phyloP scores from a whole-genome alignment of 2,797 vertebrate genomes.

The Dendrocincla fuliginosa region DNA sequence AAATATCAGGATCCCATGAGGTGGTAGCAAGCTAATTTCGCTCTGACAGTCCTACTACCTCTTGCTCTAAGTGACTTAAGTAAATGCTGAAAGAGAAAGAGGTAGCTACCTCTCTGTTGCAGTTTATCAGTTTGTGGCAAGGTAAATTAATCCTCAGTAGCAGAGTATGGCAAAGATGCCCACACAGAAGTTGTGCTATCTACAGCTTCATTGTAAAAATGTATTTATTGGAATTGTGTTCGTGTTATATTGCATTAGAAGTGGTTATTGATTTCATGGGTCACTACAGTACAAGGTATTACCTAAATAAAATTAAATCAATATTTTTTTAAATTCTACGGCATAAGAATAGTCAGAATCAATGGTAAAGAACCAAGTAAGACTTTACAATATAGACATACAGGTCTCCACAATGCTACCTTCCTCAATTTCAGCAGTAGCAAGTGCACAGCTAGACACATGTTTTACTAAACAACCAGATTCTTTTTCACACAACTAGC shows the following conservation, averaged over 20 bases:
- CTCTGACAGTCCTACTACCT: not conserved
- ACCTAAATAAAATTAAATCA: not conserved
- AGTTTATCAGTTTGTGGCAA: not conserved
- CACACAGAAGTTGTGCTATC: not conserved
- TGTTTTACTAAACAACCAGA: not conserved
- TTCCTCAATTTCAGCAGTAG: not conserved
- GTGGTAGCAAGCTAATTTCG: not conserved
- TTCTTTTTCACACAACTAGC: not conserved
- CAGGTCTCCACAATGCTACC: not conserved
- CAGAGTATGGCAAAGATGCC: not conserved
- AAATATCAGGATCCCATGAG: not conserved
- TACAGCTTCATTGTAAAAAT: not conserved
- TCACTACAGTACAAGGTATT: too few species aligned
- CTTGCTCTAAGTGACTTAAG: not conserved
- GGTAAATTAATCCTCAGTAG: not conserved
- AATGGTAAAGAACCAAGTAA: not conserved
- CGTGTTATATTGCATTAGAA: not conserved
- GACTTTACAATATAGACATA: not conserved
- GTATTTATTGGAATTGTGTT: not conserved
- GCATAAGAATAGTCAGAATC: not conserved
- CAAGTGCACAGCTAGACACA: not conserved
- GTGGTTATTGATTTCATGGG: not conserved
- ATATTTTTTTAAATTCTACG: not conserved
- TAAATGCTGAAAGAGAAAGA: not conserved
- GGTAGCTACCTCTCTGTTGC: not conserved